Percentiles rank a stretch among this genome's conserved stretches.
phyloP scores from a whole-genome alignment of 2,797 vertebrate species.

The Aphelocoma californica region DNA sequence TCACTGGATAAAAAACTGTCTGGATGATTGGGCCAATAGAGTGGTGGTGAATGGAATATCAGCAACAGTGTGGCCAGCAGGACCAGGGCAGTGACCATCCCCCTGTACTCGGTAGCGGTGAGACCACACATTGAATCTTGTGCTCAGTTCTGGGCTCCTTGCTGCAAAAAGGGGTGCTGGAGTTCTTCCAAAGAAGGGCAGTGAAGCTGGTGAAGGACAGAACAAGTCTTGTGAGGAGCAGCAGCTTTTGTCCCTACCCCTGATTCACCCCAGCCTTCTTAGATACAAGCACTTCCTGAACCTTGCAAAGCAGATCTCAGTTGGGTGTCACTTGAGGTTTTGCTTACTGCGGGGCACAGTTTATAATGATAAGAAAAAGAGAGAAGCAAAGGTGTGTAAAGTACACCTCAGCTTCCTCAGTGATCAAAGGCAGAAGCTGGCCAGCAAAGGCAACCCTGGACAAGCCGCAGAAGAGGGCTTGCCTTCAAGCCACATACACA shows the following conservation, averaged over 20 bases:
- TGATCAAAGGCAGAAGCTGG: background rate
- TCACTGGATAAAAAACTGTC: background rate
- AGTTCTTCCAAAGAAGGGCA: background rate
- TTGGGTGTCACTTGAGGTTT: background rate
- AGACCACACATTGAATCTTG: background rate
- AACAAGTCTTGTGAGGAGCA: background rate
- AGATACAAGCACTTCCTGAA: background rate
- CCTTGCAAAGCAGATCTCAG: background rate
- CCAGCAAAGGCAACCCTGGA: background rate
- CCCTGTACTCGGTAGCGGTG: fast-evolving
- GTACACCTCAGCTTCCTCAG: background rate
- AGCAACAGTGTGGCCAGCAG: background rate
- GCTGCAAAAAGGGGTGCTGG: background rate
- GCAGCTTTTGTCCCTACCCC: background rate
- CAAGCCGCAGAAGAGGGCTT: background rate
- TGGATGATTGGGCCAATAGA: background rate
- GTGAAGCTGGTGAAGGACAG: background rate
- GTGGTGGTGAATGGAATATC: background rate
- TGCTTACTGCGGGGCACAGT: background rate
- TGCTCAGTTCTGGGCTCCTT: background rate
- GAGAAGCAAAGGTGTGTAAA: background rate
- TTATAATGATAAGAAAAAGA: background rate
- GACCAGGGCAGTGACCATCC: background rate
- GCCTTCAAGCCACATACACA: background rate
- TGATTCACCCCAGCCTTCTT: background rate